These are phyloP conservation scores for Oncorhynchus masou DNA, from an alignment of 2,113 vertebrate genomes.

Conservation along the genomic window DNA sequence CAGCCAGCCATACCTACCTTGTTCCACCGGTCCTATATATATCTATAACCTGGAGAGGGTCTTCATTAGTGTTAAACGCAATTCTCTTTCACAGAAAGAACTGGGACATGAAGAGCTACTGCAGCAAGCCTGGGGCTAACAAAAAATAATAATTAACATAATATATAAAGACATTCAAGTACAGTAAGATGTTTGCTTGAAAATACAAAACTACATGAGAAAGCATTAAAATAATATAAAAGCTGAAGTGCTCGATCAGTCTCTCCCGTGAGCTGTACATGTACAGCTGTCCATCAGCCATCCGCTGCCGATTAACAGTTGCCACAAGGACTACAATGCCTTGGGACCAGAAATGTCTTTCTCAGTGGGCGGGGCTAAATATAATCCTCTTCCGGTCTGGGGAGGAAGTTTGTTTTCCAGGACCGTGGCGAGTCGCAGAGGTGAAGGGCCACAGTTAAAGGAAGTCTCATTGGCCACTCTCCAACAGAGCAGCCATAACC, in stretches of 20 bases:
- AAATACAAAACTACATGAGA: conserved; percentile 99
- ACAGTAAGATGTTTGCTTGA: conserved; percentile 98
- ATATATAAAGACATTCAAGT: conserved; percentile 97
- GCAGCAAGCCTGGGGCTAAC: conserved; percentile 84
- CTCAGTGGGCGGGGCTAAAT: conserved; percentile 5
- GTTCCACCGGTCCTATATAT: conserved; percentile 57
- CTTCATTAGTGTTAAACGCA: conserved; percentile 85
- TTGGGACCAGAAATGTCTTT: conserved; percentile 26
- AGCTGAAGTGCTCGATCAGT: conserved; percentile 91
- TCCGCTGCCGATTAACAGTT: conserved; percentile 65
- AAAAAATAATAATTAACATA: conserved; percentile 68
- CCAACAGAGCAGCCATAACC: neutral
- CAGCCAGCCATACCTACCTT: conserved; percentile 43
- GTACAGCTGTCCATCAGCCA: conserved; percentile 73
- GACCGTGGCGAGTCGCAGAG: neutral
- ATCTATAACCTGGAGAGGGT: conserved; percentile 86
- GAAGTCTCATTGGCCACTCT: conserved; percentile 18
- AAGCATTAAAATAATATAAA: conserved; percentile 99
- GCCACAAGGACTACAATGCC: conserved; percentile 55
- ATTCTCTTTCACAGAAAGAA: conserved; percentile 99
- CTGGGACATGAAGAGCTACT: conserved; percentile 90
- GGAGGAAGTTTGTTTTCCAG: neutral
- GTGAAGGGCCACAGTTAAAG: neutral
- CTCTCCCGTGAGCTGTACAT: conserved; percentile 68
- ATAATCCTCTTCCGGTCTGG: neutral